Base-by-base conservation (phyloP, 2,113 vertebrate genomes). In the Phaethon lepturus region DNA sequence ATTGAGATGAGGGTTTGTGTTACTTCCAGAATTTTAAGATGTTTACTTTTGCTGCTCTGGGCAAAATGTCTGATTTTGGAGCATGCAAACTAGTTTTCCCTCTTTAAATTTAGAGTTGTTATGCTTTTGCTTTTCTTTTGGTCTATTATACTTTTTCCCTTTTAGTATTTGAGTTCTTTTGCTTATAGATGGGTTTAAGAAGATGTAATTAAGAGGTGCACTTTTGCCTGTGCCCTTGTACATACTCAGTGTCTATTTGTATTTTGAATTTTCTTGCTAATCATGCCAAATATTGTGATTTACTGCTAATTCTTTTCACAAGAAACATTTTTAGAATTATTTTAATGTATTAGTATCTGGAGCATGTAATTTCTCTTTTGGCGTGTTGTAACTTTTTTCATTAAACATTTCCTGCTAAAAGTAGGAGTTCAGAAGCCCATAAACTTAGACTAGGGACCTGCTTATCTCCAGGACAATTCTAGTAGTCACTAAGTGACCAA, bases 311-410 rank as follows among this genome's bases (percentile, higher is more conserved):
- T 72, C 50, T 59, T 79, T 78, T 90, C 52, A 49, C 25, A 33
- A 17, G 33, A 74, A 63, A 63, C 10, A 10, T 42, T 86, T 92
- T 60, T 62, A 74, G 10, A 66, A 33, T 72, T 1, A 33, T 56
- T 50, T 42, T 55, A 76, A 50, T 20, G 19, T 56, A 44, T 47
- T 88, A 28, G 28, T 67, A 38, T 82, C n/a, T 75, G 22, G 20
- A 87, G 29, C 17, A 69, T 35, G 12, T 77, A 25, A 22, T 64
- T 80, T 64, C 14, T 72, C 47, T 90, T 77, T 74, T 78, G 19
- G 11, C 33, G 28, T 62, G 13, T 50, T 0, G 0, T 58, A 66
- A 29, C 35, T 35, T 78, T 68, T 77, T 49, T 64, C 28, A 23
- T 63, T 69, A 20, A 95, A 26, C 5, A 9, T 90, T 84, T 95